Evolutionary conservation across 2,797 vertebrate genomes (phyloP).

Genomic region (Paramormyrops hopkinsi): DNA sequence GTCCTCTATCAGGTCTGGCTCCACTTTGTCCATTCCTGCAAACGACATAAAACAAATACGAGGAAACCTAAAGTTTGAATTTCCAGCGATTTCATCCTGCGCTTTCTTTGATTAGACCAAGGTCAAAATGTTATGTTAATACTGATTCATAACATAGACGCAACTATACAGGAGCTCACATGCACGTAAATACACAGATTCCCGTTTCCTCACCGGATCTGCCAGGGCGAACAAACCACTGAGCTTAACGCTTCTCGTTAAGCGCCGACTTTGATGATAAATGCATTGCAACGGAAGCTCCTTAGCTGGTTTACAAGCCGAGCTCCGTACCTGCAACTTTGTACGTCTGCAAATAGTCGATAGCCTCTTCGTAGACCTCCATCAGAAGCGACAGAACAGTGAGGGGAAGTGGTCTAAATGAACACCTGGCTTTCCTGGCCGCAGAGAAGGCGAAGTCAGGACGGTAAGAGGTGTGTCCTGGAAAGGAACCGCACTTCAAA

Average conservation of each 20-base stretch:
- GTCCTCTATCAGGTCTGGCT: slow-evolving; percentile 33
- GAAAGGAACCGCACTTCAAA: not conserved
- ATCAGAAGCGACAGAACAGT: slow-evolving; percentile 33
- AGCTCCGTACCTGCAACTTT: slow-evolving; percentile 42
- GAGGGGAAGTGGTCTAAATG: not conserved
- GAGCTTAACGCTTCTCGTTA: not conserved
- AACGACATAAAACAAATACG: slow-evolving; percentile 1
- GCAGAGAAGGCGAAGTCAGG: not conserved
- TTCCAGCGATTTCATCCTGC: not conserved
- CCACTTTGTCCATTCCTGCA: slow-evolving; percentile 14
- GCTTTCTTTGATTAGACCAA: not conserved
- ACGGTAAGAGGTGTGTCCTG: not conserved
- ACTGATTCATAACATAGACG: not conserved
- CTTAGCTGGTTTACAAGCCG: not conserved
- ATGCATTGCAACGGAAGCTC: not conserved
- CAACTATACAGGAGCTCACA: not conserved
- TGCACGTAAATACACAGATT: not conserved
- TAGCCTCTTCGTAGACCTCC: slow-evolving; percentile 60
- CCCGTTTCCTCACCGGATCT: not conserved
- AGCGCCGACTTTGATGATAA: not conserved
- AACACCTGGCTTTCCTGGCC: not conserved
- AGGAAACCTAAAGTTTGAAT: not conserved
- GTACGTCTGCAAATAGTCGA: slow-evolving; percentile 47
- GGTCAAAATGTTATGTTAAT: not conserved
- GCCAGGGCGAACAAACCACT: not conserved